phyloP scores from a whole-genome alignment of 1,140 invertebrate species.

The Ectropis grisescens region DNA sequence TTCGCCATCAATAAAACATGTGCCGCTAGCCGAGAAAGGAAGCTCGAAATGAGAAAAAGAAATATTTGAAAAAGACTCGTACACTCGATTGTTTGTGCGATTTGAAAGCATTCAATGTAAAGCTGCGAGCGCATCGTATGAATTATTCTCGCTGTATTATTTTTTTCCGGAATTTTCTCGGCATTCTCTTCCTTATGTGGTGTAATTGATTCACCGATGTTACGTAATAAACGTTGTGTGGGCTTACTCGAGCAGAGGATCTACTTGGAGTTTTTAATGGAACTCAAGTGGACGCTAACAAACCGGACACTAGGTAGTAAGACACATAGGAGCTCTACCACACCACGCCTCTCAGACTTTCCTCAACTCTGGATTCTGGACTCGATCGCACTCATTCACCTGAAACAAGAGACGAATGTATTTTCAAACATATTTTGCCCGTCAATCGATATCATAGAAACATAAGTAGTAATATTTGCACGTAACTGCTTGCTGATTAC shows the following conservation, averaged over 20 bases:
- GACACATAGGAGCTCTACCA: no score
- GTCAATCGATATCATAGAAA: no score
- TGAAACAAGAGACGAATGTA: no score
- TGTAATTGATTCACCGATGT: conserved; percentile 44
- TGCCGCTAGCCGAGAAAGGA: conserved; percentile 64
- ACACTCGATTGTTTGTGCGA: conserved; percentile 57
- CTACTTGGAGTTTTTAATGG: no score
- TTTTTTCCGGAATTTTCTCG: conserved; percentile 26
- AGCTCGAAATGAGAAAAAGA: conserved; percentile 67
- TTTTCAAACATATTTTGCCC: no score
- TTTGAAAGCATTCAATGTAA: conserved; percentile 62
- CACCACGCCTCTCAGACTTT: no score
- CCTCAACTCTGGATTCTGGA: no score
- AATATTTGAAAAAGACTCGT: conserved; percentile 62
- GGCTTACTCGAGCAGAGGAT: conserved; percentile 20
- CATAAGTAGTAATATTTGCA: no score
- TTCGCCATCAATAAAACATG: conserved; percentile 68
- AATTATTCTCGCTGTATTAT: conserved; percentile 40
- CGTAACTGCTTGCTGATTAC: no score
- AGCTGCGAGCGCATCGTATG: conserved; percentile 40
- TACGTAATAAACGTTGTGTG: conserved; percentile 46
- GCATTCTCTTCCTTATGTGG: conserved; percentile 24
- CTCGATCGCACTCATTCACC: no score
- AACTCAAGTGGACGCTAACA: no score
- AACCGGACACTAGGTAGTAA: no score